Evolutionary conservation across 2,888 invertebrate species (phyloP), one percentile per base, ranked within the genome.

Genomic region (Pantelozetes paolii): DNA sequence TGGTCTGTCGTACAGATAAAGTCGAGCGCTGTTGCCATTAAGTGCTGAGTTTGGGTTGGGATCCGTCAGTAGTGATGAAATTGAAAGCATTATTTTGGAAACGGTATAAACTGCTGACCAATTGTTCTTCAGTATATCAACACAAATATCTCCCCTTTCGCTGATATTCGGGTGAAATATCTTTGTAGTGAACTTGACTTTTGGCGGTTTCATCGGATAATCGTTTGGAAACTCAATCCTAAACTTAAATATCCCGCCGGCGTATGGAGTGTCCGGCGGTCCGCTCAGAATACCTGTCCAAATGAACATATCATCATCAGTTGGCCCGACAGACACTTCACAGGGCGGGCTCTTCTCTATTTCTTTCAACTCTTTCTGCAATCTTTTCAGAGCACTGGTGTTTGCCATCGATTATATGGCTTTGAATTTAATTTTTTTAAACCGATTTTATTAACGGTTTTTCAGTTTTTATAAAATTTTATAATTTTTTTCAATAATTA

Each of bases 371-470:
- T 57, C 57, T 28, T 28, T 57, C 15, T 30, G 28, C 2, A 57
- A 2, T 30, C 57, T 2, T 9, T 26, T 54, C 1, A 91, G 91
- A 80, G 85, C 89, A 67, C n/a, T n/a, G n/a, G n/a, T n/a, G n/a
- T n/a, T n/a, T n/a, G n/a, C n/a, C n/a, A n/a, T n/a, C n/a, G n/a
- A n/a, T n/a, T n/a, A n/a, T n/a, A n/a, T n/a, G n/a, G n/a, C n/a
- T n/a, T n/a, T n/a, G n/a, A n/a, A n/a, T n/a, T n/a, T n/a, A n/a
- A n/a, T n/a, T n/a, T n/a, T n/a, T n/a, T n/a, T n/a, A n/a, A n/a
- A n/a, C n/a, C n/a, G n/a, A n/a, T n/a, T n/a, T n/a, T n/a, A n/a
- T n/a, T n/a, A n/a, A n/a, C n/a, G n/a, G n/a, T n/a, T n/a, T n/a
- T n/a, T n/a, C n/a, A n/a, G n/a, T n/a, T n/a, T n/a, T n/a, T n/a